Evolutionary conservation across 1,140 invertebrate species (phyloP), one percentile per base, ranked within the genome.

Genomic region (Lordiphosa clarofinis): DNA sequence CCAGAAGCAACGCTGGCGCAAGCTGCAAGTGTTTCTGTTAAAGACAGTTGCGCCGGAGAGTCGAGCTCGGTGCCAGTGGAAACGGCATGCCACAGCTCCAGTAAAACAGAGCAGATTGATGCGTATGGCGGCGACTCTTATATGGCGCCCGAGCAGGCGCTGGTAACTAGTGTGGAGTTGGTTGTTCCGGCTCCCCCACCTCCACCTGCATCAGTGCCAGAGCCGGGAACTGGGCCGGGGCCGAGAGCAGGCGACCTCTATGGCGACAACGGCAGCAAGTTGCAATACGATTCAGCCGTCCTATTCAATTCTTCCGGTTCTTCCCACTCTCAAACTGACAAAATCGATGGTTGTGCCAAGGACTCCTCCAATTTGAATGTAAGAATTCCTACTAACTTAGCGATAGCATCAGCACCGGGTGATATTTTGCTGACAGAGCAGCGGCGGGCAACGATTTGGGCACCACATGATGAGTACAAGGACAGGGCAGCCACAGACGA

Each of bases 341-440:
- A 73, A 84, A 73, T 53, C 42, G 75, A 84, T 78, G 78, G 78
- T 84, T 84, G 79, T 84, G 79, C 44, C 70, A 78, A 47, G 63
- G 73, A 84, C 61, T 64, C 76, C 65, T 78, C 75, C 37, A 86
- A 56, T 39, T 73, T 73, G 59, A 73, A 71, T 44, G 36, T 82
- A 64, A 76, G 68, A 67, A 84, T 60, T 84, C 64, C 78, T 84
- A 78, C 53, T 73, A 82, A 73, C 36, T 38, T 84, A 71, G 44
- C 60, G 61, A 57, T 79, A 82, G 59, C 70, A 63, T 43, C 46
- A 52, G 48, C 58, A 58, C 55, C 69, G 47, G 58, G 73, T 86
- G 79, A 82, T 84, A 82, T 70, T 73, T 56, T 84, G 44, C 33
- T 52, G 13, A 31, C 61, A 13, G 78, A 84, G 31, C 42, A 84